phyloP scores from a whole-genome alignment of 2,888 invertebrate genomes.

The Melieria crassipennis region DNA sequence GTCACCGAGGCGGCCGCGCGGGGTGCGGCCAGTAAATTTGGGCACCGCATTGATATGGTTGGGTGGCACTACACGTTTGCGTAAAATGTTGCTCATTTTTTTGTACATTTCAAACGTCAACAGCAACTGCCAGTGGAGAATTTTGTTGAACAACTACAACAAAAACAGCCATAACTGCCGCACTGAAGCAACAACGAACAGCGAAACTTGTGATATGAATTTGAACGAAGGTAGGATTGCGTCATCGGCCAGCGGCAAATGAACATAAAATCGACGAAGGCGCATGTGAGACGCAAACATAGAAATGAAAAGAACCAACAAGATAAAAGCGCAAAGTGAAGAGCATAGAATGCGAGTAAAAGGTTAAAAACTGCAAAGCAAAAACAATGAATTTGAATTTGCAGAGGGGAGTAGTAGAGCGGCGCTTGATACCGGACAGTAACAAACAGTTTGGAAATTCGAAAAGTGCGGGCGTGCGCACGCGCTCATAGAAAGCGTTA shows the following conservation, averaged over 20 bases:
- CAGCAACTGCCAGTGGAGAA: too few relatives aligned
- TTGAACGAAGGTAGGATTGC: constrained; percentile 28
- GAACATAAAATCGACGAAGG: background rate
- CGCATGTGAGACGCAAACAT: background rate
- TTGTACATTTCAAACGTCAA: background rate
- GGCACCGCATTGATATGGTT: constrained; percentile 19
- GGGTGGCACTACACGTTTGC: constrained; percentile 11
- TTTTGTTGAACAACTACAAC: too few relatives aligned
- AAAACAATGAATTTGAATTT: background rate
- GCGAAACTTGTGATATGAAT: constrained; percentile 25
- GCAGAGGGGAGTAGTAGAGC: background rate
- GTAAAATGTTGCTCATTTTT: background rate
- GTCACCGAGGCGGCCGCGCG: too few relatives aligned
- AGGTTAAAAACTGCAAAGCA: background rate
- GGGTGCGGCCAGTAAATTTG: too few relatives aligned
- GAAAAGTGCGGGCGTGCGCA: background rate
- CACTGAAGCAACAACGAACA: background rate
- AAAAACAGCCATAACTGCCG: background rate
- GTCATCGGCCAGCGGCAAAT: constrained; percentile 18
- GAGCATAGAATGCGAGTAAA: constrained; percentile 9
- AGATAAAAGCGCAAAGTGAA: background rate
- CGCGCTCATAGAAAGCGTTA: background rate
- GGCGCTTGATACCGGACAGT: background rate
- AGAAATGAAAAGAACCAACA: background rate
- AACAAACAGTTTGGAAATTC: background rate